Percentiles rank a stretch among this genome's conserved stretches.
phyloP scores from a whole-genome alignment of 2,113 vertebrate genomes.

The Onychorhynchus coronatus region DNA sequence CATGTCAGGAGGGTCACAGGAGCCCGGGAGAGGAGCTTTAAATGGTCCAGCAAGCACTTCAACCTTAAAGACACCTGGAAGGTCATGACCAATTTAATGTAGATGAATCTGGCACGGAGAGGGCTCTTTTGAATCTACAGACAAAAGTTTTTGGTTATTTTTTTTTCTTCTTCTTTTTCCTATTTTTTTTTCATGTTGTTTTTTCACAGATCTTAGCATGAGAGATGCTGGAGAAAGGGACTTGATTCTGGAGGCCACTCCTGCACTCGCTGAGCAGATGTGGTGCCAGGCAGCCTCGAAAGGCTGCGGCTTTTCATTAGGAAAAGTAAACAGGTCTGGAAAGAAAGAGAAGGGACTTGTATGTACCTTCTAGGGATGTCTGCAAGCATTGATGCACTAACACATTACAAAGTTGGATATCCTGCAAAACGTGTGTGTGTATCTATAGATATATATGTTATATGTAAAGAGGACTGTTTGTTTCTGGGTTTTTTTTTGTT shows the following conservation, averaged over 20 bases:
- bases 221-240: neutral
- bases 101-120: constrained; percentile 73
- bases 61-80: constrained; percentile 91
- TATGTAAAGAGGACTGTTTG: neutral
- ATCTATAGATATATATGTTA: neutral
- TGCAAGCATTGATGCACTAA: neutral
- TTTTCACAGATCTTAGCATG: neutral
- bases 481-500: neutral
- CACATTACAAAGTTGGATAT: neutral
- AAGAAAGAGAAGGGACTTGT: neutral
- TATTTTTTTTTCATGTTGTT: neutral
- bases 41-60: constrained; percentile 86
- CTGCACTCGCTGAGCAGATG: neutral
- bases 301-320: neutral
- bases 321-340: neutral
- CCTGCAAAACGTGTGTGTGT: neutral
- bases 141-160: constrained; percentile 40
- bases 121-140: constrained; percentile 61
- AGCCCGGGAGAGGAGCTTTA: constrained; percentile 70
- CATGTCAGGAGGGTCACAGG: constrained; percentile 82
- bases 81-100: constrained; percentile 82
- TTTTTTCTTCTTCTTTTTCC: neutral
- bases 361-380: neutral
- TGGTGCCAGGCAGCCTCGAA: neutral
- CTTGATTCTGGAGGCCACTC: constrained; percentile 10